Evolutionary conservation across 2,113 vertebrate genomes (phyloP), one percentile per base, ranked within the genome.

Genomic region (Lophochroa leadbeateri): DNA sequence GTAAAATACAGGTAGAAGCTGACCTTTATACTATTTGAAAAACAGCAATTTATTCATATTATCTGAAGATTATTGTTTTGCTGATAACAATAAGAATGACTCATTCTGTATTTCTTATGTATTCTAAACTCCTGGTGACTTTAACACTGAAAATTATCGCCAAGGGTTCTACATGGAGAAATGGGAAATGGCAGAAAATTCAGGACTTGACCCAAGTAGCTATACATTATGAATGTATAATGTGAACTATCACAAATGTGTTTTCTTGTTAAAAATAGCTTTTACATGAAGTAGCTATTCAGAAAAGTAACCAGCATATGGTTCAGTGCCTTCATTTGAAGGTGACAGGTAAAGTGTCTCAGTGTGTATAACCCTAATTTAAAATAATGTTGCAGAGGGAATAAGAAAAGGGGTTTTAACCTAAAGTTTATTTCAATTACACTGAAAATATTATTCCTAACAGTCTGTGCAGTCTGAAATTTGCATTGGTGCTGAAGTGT

Each of bases 41-140:
- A 92, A 41, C 17, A 84, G 29, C 83, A 78, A 90, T 88, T 96
- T 86, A 95, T 92, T 90, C 53, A 43, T 74, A 87, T 67, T 88
- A 39, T 37, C 21, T 90, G 53, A 95, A 87, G 49, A 85, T 67
- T n/a, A 90, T 39, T 86, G 81, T 90, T 96, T 87, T 87, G 53
- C 46, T 70, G 69, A 43, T 71, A 94, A 74, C 17, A 82, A 43
- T 37, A 67, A 61, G 35, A 16, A 41, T 33, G 25, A 24, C 8
- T n/a, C 4, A 39, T 27, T 83, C 61, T 68, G 46, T 18, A 55
- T 55, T 81, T 83, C n/a, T 82, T 72, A 46, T 4, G 2, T 46
- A 79, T 78, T 72, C 53, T 65, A 74, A 86, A 85, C 44, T 88
- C 43, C 76, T 58, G 16, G n/a, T 33, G 71, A 82, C 29, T 81